Evolutionary conservation across 1,140 invertebrate species (phyloP), one percentile per base, ranked within the genome.

Genomic region (Bombus waltoni): DNA sequence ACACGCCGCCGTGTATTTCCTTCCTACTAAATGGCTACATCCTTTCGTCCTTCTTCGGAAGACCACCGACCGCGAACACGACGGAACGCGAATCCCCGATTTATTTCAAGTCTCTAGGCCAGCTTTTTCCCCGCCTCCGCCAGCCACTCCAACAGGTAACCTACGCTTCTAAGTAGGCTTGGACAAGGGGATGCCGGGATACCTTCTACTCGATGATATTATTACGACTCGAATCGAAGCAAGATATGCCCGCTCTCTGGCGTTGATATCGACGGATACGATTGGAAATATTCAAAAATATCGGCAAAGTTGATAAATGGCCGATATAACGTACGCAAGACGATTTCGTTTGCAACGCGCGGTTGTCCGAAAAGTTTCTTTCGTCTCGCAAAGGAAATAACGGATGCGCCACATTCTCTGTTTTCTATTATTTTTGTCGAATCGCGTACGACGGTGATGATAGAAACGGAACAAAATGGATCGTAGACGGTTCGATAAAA

Each of bases 1-100:
- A 76, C 65, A 83, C 75, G 71, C 62, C 38, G 66, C 38, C 57
- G 42, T 73, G 62, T 66, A 38, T 82, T 85, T 87, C 79, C 86
- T 83, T 71, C 77, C 83, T 89, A 75, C 72, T 73, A 83, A 65
- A 89, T 89, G 85, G 73, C 77, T 89, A 79, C 40, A 82, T 87
- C 88, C 75, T 76, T 89, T 89, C 87, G 86, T 62, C 74, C 83
- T 62, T 68, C 70, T 57, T n/a, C 38, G 42, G 47, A 42, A 62
- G 88, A 88, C 81, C 85, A 81, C 85, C 76, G 25, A 73, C 59
- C 68, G 81, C 44, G 73, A 75, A 40, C 66, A 65, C 42, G 38
- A n/a, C 6, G 81, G 72, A 83, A 85, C 53, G 75, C 83, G 35
- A 71, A 57, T 32, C 38, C 62, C 40, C 82, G 83, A 80, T 80